Evolutionary conservation across 2,797 vertebrate species (phyloP), one percentile per base, ranked within the genome.

Genomic region (Coregonus suidteri): DNA sequence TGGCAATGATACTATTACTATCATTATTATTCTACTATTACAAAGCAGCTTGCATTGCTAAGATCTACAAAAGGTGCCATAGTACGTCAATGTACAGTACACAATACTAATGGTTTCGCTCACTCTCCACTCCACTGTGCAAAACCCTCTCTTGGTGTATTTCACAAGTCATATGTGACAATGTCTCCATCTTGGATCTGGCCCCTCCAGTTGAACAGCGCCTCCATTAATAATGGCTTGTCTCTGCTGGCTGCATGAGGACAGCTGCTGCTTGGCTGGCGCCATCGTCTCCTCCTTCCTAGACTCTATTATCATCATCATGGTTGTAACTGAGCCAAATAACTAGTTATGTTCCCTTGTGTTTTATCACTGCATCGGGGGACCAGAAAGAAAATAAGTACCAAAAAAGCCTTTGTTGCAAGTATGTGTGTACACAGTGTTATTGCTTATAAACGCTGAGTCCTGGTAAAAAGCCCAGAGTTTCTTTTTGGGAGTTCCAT

Each of bases 311-410:
- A 47, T 47, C 41, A 1, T 7, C 73, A 75, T 80, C 67, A 34
- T 73, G 79, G 83, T 82, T 81, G 79, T 78, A 80, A 85, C 77
- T 83, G 84, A 90, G 89, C 92, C 90, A 89, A 91, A 92, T 88
- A 90, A 83, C 81, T 77, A 82, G 81, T 78, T 25, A 2, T 64
- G 59, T 86, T 87, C 78, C 77, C 80, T 56, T 74, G 65, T 76
- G 80, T 75, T 37, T 82, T 79, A 69, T 69, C 41, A 83, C 67
- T 79, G 79, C 79, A 81, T 79, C 66, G 82, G 82, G 78, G 78
- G 81, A 84, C 75, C 71, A 76, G 76, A 77, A 62, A 78, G 56
- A 6, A 67, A 65, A 59, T 18, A 66, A 84, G 77, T 84, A 83
- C 81, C 86, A 85, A 91, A 91, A 90, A 88, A 81, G 68, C 81